A percentile compares a stretch with the other conserved stretches of the same genome.
phyloP scores from a whole-genome alignment of 2,888 invertebrate species.

The Listrodromus nycthemerus region DNA sequence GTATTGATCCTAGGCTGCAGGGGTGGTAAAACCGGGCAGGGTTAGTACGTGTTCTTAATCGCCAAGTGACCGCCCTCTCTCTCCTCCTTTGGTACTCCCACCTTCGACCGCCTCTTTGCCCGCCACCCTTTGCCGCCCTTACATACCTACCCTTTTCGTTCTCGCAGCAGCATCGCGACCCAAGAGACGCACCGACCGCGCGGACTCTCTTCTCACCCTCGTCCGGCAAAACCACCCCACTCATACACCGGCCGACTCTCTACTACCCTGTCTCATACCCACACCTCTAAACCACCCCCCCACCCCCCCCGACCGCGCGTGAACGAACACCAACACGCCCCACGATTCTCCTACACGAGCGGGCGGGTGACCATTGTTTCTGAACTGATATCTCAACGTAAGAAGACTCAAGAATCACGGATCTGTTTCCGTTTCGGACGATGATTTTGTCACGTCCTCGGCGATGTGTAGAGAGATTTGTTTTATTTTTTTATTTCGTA shows the following conservation, averaged over 20 bases:
- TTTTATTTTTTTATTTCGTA: too few relatives aligned
- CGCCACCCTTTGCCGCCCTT: slow-evolving; percentile 69
- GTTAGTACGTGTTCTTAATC: slow-evolving; percentile 85
- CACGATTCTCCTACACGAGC: slow-evolving; percentile 43
- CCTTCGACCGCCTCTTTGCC: slow-evolving; percentile 70
- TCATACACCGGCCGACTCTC: slow-evolving; percentile 66
- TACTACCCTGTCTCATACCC: slow-evolving; percentile 64
- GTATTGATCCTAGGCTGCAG: slow-evolving; percentile 84
- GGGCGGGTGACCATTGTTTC: slow-evolving; percentile 44
- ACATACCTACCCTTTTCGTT: slow-evolving; percentile 65
- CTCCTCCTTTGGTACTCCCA: slow-evolving; percentile 76
- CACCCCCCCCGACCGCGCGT: slow-evolving; percentile 52
- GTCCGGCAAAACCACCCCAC: slow-evolving; percentile 60
- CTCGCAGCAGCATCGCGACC: slow-evolving; percentile 57
- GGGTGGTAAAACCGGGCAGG: slow-evolving; percentile 83
- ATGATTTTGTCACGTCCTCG: slow-evolving; percentile 6
- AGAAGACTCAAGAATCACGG: slow-evolving; percentile 61
- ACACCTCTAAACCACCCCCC: slow-evolving; percentile 32
- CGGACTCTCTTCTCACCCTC: slow-evolving; percentile 65
- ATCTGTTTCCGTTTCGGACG: slow-evolving; percentile 39
- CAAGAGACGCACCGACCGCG: slow-evolving; percentile 65
- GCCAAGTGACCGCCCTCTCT: slow-evolving; percentile 84
- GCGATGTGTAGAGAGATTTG: too few relatives aligned
- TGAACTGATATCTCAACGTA: slow-evolving; percentile 19
- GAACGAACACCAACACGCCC: slow-evolving; percentile 60